Evolutionary conservation across 2,797 vertebrate species (phyloP).

Genomic region (Pampus argenteus): DNA sequence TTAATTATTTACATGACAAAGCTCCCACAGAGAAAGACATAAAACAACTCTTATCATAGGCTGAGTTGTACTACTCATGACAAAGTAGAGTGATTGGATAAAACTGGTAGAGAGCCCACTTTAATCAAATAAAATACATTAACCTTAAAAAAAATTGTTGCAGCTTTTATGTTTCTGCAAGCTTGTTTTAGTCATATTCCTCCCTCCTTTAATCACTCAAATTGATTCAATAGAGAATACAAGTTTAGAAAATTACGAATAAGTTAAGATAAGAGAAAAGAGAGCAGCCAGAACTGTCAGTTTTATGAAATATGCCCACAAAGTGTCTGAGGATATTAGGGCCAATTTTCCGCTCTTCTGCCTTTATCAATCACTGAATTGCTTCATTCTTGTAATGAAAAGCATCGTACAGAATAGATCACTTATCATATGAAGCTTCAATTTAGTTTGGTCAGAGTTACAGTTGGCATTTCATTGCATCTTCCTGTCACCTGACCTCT

Average conservation of each 20-base stretch:
- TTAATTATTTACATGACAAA: no score
- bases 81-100: no score
- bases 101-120: no score
- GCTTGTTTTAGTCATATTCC: slow-evolving; percentile 3
- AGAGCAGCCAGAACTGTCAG: neutral
- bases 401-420: neutral
- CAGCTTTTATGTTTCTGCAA: no score
- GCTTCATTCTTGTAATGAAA: neutral
- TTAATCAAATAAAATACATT: no score
- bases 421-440: neutral
- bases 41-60: no score
- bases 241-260: neutral
- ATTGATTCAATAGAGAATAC: neutral
- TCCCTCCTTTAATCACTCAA: neutral
- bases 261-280: neutral
- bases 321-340: neutral
- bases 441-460: neutral
- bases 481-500: neutral
- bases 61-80: no score
- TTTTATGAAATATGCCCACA: neutral
- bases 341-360: neutral
- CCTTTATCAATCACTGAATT: neutral
- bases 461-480: neutral
- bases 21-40: no score
- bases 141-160: no score